Evolutionary conservation across 2,797 vertebrate species (phyloP), one percentile per base, ranked within the genome.

Genomic region (Tiaroga cobitis): DNA sequence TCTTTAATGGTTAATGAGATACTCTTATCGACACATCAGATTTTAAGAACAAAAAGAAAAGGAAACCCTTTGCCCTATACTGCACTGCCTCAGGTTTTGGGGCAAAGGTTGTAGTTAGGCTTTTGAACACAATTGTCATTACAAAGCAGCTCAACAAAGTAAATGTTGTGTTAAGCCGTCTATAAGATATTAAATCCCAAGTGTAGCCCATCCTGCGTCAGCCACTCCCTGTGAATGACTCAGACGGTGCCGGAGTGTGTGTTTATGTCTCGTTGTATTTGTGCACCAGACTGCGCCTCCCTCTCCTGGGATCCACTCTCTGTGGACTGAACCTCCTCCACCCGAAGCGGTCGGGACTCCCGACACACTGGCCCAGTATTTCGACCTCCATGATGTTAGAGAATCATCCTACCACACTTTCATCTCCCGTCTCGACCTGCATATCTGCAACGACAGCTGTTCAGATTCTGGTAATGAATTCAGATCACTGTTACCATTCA

Each of bases 341-440:
- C 88, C 95, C 34, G 91, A 79, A 72, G 39, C 91, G 5, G 88
- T 88, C 59, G 93, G 93, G 0, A 94, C 93, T 18, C 93, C 96
- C 54, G 96, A 89, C 89, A 97, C 96, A 85, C 92, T 94, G 19
- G 96, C 96, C 87, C 96, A 99, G 81, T 97, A 96, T 91, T 99
- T 99, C 41, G 98, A 99, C 80, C 96, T 94, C 56, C 96, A 96
- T 15, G 97, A 99, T 75, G 97, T 99, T 89, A 99, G 98, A 83
- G 98, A 99, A 87, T 97, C 98, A 0, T 99, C 98, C 0, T 99
- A 99, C 91, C 98, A 99, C 93, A 97, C 97, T 32, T 96, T 97
- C 88, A 97, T 99, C 91, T 99, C 98, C 19, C 97, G 97, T 78
- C 92, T 99, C 90, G 98, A 99, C 90, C 94, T 99, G 91, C 98